Evolutionary conservation across 2,113 vertebrate species (phyloP), one percentile per base, ranked within the genome.

Genomic region (Mormyrus iriodes): DNA sequence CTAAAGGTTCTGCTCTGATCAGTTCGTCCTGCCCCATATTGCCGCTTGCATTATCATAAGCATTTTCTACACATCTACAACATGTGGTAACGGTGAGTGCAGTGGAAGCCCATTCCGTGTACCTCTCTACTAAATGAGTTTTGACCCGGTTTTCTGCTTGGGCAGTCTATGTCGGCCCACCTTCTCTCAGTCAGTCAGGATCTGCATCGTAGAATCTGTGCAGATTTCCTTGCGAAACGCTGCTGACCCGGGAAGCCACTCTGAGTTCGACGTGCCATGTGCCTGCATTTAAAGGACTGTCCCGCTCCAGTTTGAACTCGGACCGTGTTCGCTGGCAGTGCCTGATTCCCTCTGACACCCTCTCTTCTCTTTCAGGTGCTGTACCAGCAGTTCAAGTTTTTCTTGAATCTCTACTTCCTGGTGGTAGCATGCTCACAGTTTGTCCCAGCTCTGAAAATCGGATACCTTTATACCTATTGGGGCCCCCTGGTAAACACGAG

Each of bases 341-440:
- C 15, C 19, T 5, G 0, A 84, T 58, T 53, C 39, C 52, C 19
- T 44, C 17, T 44, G 4, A 27, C 4, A 4, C 76, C 84, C 27
- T 21, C 52, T 76, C 84, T 42, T 88, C 69, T 93, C 90, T 86
- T 95, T 96, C 93, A 99, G 98, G 98, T 99, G 96, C 97, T 99
- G 85, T 99, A 98, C 95, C 98, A 99, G 95, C 98, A 99, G 93
- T 99, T 99, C 97, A 99, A 99, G 96, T 98, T 99, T 96, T 99
- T 99, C 96, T 96, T 99, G 95, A 99, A 99, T 93, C 96, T 99
- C 91, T 99, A 99, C 95, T 99, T 99, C 92, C 96, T 99, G 94
- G 93, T 99, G 88, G 98, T 99, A 89, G 97, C 98, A 93, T 99
- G 97, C 93, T 99, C 98, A 42, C 98, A 99, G 95, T 99, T 99